A percentile compares a stretch with the other conserved stretches of the same genome.
phyloP scores from a whole-genome alignment of 92 coral and sea anemone genomes.

The Parazoanthus atlanticus region DNA sequence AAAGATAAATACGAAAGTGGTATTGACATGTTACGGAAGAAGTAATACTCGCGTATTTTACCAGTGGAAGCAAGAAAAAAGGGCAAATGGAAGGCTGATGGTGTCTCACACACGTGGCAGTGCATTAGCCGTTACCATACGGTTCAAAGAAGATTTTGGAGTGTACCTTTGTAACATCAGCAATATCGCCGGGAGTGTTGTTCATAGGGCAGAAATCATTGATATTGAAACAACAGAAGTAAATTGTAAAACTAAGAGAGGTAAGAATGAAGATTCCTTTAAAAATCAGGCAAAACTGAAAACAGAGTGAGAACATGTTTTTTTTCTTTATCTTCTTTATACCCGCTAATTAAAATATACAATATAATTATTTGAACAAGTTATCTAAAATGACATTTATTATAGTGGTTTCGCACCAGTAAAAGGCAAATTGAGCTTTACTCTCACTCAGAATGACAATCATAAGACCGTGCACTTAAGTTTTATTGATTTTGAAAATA shows the following conservation, averaged over 20 bases:
- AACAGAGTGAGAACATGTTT: too few species aligned
- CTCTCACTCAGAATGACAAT: too few species aligned
- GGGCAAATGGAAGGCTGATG: not conserved
- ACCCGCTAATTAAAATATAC: too few species aligned
- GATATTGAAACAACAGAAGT: not conserved
- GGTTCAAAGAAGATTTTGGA: not conserved
- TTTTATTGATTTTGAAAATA: too few species aligned
- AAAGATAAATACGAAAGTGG: not conserved
- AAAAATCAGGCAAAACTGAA: too few species aligned
- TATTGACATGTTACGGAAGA: not conserved
- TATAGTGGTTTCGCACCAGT: too few species aligned
- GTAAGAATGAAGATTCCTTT: not conserved
- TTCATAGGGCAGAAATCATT: not conserved
- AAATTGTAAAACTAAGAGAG: not conserved
- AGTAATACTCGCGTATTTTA: not conserved
- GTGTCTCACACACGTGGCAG: not conserved
- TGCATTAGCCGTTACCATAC: not conserved
- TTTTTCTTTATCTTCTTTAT: too few species aligned
- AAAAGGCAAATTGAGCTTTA: too few species aligned
- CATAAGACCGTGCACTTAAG: too few species aligned
- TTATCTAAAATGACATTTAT: too few species aligned
- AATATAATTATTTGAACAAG: too few species aligned
- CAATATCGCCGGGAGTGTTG: not conserved
- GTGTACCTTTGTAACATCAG: conserved; percentile 7
- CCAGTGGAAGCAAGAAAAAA: not conserved